Evolutionary conservation across 2,113 vertebrate genomes (phyloP), one percentile per base, ranked within the genome.

Genomic region (Gambusia affinis): DNA sequence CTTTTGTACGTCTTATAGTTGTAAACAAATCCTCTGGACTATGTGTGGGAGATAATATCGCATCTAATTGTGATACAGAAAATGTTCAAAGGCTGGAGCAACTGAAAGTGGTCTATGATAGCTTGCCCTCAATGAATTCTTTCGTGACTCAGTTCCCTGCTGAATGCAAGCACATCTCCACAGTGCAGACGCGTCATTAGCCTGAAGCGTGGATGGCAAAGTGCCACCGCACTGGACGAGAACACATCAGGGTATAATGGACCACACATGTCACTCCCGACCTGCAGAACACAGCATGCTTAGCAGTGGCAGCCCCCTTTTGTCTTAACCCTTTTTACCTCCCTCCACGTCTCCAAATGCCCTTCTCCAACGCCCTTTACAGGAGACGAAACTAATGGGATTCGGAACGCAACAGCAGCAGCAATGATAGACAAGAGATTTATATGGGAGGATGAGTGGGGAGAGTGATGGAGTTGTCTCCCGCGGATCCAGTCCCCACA

Each of bases 391-490:
- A 88, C 87, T 79, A 88, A 92, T 90, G 89, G 79, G 72, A 84
- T 87, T 82, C 81, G 64, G 76, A 76, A 86, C 79, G 90, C 89
- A 67, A 81, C 84, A 75, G 82, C 78, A 62, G 72, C 81, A 57
- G 70, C 60, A 22, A 67, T 85, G 87, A 91, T 87, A 85, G 92
- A 89, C 89, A 89, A 60, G 83, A 89, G 88, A 93, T 91, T 90
- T 87, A 88, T 89, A 85, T 29, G 33, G 70, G 76, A 75, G 86
- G 85, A 85, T 85, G 89, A 89, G 84, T 42, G 27, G 67, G 67
- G 85, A 89, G 89, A 91, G 86, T 91, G 89, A 93, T 91, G 87
- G 79, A 90, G 90, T 89, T 67, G 88, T 92, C 92, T 88, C 2
- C 74, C 27, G 83, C 80, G 65, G 86, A 89, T 89, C 79, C 90